phyloP scores from a whole-genome alignment of 2,797 vertebrate genomes.

The Labeo calbasu region DNA sequence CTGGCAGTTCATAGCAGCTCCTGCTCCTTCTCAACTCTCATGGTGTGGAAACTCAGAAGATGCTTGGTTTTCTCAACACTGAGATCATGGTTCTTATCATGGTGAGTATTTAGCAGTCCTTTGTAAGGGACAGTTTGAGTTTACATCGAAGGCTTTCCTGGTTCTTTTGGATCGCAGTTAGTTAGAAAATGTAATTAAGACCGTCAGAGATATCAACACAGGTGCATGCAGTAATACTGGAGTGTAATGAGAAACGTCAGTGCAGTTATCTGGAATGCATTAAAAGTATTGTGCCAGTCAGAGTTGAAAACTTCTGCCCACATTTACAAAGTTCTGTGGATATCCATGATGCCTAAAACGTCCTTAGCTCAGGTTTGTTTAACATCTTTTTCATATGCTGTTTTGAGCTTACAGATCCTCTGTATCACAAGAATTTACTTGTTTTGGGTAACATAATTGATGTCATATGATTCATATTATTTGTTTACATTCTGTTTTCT shows the following conservation, averaged over 20 bases:
- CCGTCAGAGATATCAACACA: background rate
- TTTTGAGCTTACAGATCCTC: conserved; percentile 28
- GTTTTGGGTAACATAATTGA: conserved; percentile 46
- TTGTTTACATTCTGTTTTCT: conserved; percentile 38
- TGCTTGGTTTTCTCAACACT: conserved; percentile 51
- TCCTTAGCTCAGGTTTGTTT: background rate
- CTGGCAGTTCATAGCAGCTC: conserved; percentile 56
- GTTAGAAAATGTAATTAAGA: conserved; percentile 15
- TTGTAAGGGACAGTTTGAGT: background rate
- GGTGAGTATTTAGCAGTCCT: conserved; percentile 71
- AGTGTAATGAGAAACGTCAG: background rate
- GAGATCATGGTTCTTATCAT: conserved; percentile 55
- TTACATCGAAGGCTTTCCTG: background rate
- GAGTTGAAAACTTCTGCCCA: background rate
- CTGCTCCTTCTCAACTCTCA: conserved; percentile 34
- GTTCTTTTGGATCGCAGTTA: background rate
- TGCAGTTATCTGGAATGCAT: background rate
- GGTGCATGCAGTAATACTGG: background rate
- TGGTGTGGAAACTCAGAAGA: conserved; percentile 53
- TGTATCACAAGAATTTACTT: conserved; percentile 26
- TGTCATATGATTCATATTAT: conserved; percentile 32
- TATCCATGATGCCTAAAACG: conserved; percentile 8
- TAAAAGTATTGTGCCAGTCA: background rate
- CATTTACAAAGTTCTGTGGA: background rate
- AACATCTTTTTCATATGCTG: conserved; percentile 30